Evolutionary conservation across 2,888 invertebrate species (phyloP).

Genomic region (Eucera pruinosa): DNA sequence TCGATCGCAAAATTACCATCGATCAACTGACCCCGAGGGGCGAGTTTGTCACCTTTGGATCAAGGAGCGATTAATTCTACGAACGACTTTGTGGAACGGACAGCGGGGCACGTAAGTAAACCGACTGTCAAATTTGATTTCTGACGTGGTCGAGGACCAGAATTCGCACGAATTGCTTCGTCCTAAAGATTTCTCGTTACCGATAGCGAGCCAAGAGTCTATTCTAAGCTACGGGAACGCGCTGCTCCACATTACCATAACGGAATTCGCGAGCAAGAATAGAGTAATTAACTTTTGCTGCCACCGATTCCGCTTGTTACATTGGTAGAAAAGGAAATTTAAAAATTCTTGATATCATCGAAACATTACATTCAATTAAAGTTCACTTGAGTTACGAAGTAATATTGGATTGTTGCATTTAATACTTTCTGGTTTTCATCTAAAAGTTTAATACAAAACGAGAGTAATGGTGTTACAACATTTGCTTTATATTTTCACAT

Average conservation of each 20-base stretch:
- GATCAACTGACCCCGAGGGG: constrained; percentile 37
- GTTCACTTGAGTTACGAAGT: too few relatives aligned
- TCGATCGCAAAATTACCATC: constrained; percentile 19
- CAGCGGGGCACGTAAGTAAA: constrained; percentile 44
- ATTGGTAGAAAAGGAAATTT: not conserved
- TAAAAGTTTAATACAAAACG: too few relatives aligned
- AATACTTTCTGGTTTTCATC: too few relatives aligned
- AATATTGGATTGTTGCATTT: too few relatives aligned
- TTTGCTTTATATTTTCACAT: not conserved
- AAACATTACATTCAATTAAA: not conserved
- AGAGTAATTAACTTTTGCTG: constrained; percentile 5
- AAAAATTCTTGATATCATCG: too few relatives aligned
- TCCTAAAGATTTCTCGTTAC: constrained; percentile 36
- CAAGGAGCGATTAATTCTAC: constrained; percentile 53
- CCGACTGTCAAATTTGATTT: constrained; percentile 47
- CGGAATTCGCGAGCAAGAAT: not conserved
- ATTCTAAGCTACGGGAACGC: not conserved
- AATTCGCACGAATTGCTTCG: constrained; percentile 23
- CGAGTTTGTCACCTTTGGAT: constrained; percentile 46
- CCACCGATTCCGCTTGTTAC: not conserved
- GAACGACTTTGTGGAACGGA: constrained; percentile 38
- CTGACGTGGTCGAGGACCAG: constrained; percentile 13
- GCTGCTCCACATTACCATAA: not conserved
- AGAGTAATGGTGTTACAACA: not conserved
- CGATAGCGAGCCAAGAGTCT: constrained; percentile 4